A percentile compares a stretch with the other conserved stretches of the same genome.
These are phyloP conservation scores for Galbula dea DNA, from an alignment of 2,113 vertebrate species.

Conservation along the genomic window DNA sequence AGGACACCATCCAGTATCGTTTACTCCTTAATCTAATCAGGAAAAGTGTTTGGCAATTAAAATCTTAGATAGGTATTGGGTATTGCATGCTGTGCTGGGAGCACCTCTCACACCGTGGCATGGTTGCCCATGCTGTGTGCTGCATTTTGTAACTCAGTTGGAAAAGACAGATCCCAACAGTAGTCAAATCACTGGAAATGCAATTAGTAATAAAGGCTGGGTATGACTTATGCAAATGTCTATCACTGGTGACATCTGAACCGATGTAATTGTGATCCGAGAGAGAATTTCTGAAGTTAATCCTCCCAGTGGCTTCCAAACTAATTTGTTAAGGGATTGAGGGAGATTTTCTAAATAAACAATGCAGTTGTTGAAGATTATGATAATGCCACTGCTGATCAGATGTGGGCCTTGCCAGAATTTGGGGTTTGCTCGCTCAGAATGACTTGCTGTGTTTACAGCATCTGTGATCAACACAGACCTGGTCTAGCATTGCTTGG, in stretches of 20 bases:
- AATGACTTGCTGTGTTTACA: not conserved
- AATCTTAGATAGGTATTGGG: not conserved
- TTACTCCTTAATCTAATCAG: not conserved
- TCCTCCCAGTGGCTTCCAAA: slow-evolving; percentile 30
- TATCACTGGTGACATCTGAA: not conserved
- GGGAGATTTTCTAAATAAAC: slow-evolving; percentile 60
- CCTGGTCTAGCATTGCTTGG: not conserved
- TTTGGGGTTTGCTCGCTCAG: not conserved
- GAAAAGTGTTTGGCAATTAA: not conserved
- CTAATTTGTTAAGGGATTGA: slow-evolving; percentile 64
- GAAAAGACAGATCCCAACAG: not conserved
- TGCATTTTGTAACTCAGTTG: not conserved
- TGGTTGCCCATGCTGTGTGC: not conserved
- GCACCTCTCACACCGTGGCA: rapidly evolving
- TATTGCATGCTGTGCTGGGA: not conserved
- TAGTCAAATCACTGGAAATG: not conserved
- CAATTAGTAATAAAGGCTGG: not conserved
- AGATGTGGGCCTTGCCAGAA: not conserved
- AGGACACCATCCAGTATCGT: not conserved
- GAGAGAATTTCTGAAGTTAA: slow-evolving; percentile 47
- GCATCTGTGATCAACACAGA: not conserved
- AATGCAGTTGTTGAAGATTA: slow-evolving; percentile 57
- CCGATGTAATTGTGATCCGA: not conserved
- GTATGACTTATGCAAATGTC: not conserved
- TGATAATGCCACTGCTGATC: slow-evolving; percentile 39